Base-by-base conservation (phyloP, 2,797 vertebrate genomes). In the Sternarchorhynchus goeldii region DNA sequence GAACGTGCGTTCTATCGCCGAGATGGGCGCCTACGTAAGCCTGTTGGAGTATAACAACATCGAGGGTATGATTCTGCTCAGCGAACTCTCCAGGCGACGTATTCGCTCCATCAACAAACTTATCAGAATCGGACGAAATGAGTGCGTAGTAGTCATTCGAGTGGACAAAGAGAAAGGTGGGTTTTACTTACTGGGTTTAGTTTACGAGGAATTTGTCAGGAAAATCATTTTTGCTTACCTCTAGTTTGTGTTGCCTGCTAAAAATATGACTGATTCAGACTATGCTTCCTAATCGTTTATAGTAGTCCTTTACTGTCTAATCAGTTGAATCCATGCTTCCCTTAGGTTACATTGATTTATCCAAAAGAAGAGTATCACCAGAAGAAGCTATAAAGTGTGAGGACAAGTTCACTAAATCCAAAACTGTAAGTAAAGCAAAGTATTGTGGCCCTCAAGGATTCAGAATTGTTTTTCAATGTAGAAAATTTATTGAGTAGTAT, bases 51-150 rank as follows among this genome's bases (percentile, higher is more conserved):
- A 99, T 90, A 99, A 99, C 93, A 99, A 98, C 88, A 99, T 99
- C 0, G 97, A 99, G 84, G 98, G 98, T 88, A 99, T 99, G 97
- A 99, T 99, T 89, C 95, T 99, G 45, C 95, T 99, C 57, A 99
- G 97, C 6, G 97, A 99, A 85, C 91, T 99, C 39, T 99, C 98
- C 0, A 93, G 98, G 39, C 93, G 98, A 65, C 97, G 97, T 6
- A 99, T 99, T 75, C 96, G 97, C 70, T 99, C 98, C 89, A 99
- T 99, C 88, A 99, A 99, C 93, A 99, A 99, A 88, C 97, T 99
- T 85, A 99, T 99, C 87, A 95, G 98, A 66, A 99, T 99, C 4
- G 97, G 98, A 29, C 95, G 98, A 89, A 99, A 99, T 2, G 98
- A 99, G 63, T 99, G 98, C 0, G 97, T 99, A 4, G 98, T 99